These are phyloP conservation scores for Nomada ferruginata DNA, from an alignment of 2,888 invertebrate species.

Conservation along the genomic window DNA sequence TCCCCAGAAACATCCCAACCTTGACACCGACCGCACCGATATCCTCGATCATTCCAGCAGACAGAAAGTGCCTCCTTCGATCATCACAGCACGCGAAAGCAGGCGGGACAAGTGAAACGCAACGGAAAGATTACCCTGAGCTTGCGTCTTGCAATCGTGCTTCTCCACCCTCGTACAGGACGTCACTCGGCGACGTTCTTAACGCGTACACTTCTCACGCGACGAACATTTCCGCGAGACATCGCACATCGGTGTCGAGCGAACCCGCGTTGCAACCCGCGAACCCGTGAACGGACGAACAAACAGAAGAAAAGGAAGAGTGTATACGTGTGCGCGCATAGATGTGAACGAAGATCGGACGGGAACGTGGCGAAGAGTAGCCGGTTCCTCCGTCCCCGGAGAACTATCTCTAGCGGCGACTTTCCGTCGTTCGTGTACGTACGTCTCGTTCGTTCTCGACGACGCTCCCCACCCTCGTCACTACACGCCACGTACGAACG, in stretches of 20 bases:
- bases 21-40: constrained; percentile 14
- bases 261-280: background rate
- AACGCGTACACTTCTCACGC: constrained; percentile 30
- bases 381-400: constrained; percentile 67
- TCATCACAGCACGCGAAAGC: too few species aligned
- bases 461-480: constrained; percentile 64
- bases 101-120: background rate
- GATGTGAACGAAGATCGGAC: background rate
- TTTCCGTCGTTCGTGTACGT: constrained; percentile 58
- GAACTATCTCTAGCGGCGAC: constrained; percentile 70
- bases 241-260: background rate
- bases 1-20: constrained; percentile 22
- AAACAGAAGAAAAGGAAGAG: too few species aligned
- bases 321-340: too few species aligned
- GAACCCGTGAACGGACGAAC: background rate
- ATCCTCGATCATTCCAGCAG: background rate
- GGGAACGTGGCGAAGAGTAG: constrained; percentile 30
- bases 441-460: constrained; percentile 50
- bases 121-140: constrained; percentile 36
- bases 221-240: constrained; percentile 4
- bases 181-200: constrained; percentile 36
- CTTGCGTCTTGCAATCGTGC: constrained; percentile 13
- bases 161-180: constrained; percentile 3
- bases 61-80: background rate
- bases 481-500: constrained; percentile 50